These are phyloP conservation scores for Caloenas nicobarica DNA, from an alignment of 2,113 vertebrate species.

Conservation along the genomic window DNA sequence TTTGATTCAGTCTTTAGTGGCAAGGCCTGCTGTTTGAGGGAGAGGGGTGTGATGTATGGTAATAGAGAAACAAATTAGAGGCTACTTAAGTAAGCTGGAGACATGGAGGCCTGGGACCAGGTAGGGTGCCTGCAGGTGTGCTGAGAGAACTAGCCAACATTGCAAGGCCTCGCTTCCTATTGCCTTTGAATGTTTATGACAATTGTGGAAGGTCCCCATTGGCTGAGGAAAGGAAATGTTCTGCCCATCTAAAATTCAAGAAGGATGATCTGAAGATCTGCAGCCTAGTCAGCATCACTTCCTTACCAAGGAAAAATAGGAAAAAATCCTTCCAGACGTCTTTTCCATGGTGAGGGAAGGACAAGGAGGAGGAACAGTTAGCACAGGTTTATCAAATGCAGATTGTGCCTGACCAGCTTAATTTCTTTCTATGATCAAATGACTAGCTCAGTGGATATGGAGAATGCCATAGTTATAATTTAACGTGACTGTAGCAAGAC, in stretches of 20 bases:
- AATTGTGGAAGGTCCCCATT: neutral
- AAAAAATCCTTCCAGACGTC: neutral
- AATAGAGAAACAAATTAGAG: neutral
- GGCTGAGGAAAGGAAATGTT: neutral
- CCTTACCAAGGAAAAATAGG: neutral
- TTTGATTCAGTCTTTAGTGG: neutral
- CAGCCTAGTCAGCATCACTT: neutral
- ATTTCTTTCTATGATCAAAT: neutral
- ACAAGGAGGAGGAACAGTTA: neutral
- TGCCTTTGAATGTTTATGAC: neutral
- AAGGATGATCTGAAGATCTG: neutral
- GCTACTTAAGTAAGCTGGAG: neutral
- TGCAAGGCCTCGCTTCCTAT: neutral
- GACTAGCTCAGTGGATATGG: neutral
- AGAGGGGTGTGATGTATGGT: neutral
- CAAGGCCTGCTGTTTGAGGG: neutral
- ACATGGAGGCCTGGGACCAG: neutral
- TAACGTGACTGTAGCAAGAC: neutral
- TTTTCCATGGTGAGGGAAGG: neutral
- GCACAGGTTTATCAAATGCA: neutral
- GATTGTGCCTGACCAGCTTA: neutral
- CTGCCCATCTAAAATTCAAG: neutral
- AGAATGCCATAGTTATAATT: neutral
- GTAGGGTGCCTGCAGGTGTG: neutral
- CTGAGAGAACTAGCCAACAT: neutral